A percentile compares a stretch with the other conserved stretches of the same genome.
Conservation (phyloP, 1,140 invertebrate genomes). For the Thaumetopoea pityocampa region DNA sequence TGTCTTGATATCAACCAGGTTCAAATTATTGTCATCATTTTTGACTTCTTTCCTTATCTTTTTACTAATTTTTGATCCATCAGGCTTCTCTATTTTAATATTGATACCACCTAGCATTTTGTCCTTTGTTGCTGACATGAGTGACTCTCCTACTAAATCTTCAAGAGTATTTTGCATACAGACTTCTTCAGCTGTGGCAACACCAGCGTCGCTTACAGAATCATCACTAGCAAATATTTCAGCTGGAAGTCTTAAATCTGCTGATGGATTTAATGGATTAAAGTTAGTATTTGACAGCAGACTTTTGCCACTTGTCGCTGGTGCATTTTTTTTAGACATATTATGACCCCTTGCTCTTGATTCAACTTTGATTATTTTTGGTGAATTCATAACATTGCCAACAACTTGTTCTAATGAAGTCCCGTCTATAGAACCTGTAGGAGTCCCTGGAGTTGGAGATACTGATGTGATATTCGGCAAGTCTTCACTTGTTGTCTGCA, state of each 20-base stretch:
- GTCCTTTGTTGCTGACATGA: slow-evolving; percentile 42
- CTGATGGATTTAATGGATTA: slow-evolving; percentile 48
- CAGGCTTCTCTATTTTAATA: slow-evolving; percentile 55
- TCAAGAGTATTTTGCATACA: slow-evolving; percentile 34
- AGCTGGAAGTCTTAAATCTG: slow-evolving; percentile 63
- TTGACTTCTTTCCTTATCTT: slow-evolving; percentile 55
- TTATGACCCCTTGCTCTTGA: slow-evolving; percentile 3
- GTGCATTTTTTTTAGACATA: not conserved
- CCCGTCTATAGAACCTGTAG: slow-evolving; percentile 36
- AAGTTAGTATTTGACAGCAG: slow-evolving; percentile 41
- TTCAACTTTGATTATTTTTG: slow-evolving; percentile 13
- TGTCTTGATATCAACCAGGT: slow-evolving; percentile 67
- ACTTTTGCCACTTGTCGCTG: slow-evolving; percentile 27
- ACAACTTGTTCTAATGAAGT: slow-evolving; percentile 29
- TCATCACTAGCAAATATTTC: slow-evolving; percentile 71
- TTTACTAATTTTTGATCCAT: slow-evolving; percentile 21
- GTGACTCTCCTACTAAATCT: slow-evolving; percentile 31
- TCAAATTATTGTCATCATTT: slow-evolving; percentile 38
- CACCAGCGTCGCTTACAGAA: slow-evolving; percentile 55
- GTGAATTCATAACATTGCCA: slow-evolving; percentile 29
- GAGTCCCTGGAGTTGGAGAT: slow-evolving; percentile 40
- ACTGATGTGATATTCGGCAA: slow-evolving; percentile 43
- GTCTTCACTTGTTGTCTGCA: slow-evolving; percentile 28
- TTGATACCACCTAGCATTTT: slow-evolving; percentile 66
- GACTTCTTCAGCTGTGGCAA: slow-evolving; percentile 39